Evolutionary conservation across 2,113 vertebrate genomes (phyloP), one percentile per base, ranked within the genome.

Genomic region (Trogon surrucura): DNA sequence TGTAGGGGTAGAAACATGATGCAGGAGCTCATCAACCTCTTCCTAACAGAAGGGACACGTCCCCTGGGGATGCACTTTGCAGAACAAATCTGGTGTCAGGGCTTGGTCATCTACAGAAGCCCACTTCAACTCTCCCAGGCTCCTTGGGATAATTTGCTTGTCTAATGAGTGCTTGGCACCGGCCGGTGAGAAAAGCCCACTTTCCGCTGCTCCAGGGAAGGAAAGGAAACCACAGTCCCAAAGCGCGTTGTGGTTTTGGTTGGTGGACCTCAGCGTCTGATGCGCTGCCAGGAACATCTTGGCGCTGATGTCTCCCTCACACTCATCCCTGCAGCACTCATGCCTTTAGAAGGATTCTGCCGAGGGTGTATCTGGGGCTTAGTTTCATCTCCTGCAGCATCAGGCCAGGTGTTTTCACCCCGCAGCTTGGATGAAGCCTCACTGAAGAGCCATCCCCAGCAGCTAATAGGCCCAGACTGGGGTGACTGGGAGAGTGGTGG

Each of bases 361-460:
- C 62, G 34, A 53, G 53, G 77, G 36, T 2, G 6, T 3, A 26
- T 13, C 71, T 25, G 26, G 27, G 77, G 64, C 2, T 26, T 48
- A 3, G 5, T 22, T 2, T 32, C 38, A 67, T 36, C 47, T 34
- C 70, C 50, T 4, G 12, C 48, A 56, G 67, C 41, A 62, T 41
- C 73, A 9, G 60, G 38, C 26, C n/a, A 15, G 29, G 29, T 2
- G 0, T 54, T 56, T 66, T 23, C 60, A 88, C 13, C 54, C 70
- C 1, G 1, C 25, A 8, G n/a, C 41, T 78, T 4, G 0, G 27
- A 58, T 11, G 7, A 58, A 30, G 32, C 10, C 34, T 10, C 57
- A n/a, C 32, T 22, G 60, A 23, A 91, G 26, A 78, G 13, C 18
- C 26, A 44, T 6, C 47, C 60, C 26, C 58, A 60, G 66, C 14